Evolutionary conservation across 1,140 invertebrate species (phyloP).

Genomic region (Phenacoccus solenopsis): DNA sequence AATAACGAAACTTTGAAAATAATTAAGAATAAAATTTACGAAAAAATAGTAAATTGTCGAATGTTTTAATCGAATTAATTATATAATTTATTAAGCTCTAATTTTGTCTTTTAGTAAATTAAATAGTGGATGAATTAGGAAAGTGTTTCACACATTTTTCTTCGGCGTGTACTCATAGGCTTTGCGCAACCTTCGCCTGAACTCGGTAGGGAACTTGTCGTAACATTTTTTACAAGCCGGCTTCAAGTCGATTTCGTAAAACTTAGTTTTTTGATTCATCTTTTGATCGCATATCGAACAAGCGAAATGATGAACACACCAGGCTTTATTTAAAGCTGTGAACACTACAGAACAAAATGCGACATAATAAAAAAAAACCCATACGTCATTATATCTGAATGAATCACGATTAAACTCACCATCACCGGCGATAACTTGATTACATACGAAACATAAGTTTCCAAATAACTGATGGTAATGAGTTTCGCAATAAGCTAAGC

Average conservation of each 20-base stretch:
- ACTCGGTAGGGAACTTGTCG: conserved; percentile 88
- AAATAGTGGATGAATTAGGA: background rate
- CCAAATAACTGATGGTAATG: conserved; percentile 99
- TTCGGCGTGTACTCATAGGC: conserved; percentile 47
- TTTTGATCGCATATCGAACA: conserved; percentile 95
- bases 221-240: conserved; percentile 98
- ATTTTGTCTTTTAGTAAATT: background rate
- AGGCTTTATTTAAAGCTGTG: conserved; percentile 97
- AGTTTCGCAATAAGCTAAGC: conserved; percentile 96
- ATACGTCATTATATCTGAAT: too few relatives aligned
- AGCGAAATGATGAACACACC: conserved; percentile 99
- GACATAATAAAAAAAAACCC: background rate
- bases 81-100: background rate
- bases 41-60: background rate
- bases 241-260: conserved; percentile 96
- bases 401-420: conserved; percentile 45
- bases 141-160: conserved; percentile 19
- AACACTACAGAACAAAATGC: conserved; percentile 61
- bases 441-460: conserved; percentile 96
- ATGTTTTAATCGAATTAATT: background rate
- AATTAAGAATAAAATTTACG: background rate
- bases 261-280: conserved; percentile 97
- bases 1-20: too few relatives aligned
- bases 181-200: conserved; percentile 71
- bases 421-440: conserved; percentile 94